Base-by-base conservation (phyloP, 2,113 vertebrate species). In the Elanus axillaris region DNA sequence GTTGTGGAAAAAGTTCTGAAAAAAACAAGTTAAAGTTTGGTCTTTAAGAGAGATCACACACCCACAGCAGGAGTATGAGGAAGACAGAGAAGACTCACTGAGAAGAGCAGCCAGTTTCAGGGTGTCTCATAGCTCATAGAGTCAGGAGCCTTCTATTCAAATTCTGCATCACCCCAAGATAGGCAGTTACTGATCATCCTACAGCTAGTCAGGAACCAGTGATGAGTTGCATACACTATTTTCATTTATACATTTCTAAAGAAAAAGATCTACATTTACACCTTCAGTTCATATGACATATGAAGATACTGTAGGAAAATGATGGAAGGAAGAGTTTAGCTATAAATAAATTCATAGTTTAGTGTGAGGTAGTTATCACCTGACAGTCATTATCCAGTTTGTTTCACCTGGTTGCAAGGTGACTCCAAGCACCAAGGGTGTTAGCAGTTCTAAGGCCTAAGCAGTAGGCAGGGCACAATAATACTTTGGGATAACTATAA, bases 1-100 rank as follows among this genome's bases (percentile, higher is more conserved):
- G 83, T 98, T 98, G 81, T 53, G 96, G 96, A 99, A 99, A 94
- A 99, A 99, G 40, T 91, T 97, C 99, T 99, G 90, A 55, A 13
- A 76, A 83, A 72, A 43, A 53, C 25, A 73, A 94, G 16, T 80
- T 67, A 63, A 74, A 86, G 23, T 12, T 48, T 58, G 22, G 2
- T 73, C 29, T 69, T 74, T 38, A 64, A 36, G 31, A 72, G 34
- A 85, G 34, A 74, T 50, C 60, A 72, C 15, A 74, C 22, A 77
- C 26, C 16, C 16, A 48, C 11, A 77, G 38, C 40, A 71, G 31
- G 34, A 15, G 13, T 55, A 79, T 14, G 50, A 55, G 34, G 15
- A 69, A 27, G 25, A 26, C n/a, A 47, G 22, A 80, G 38, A 59
- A 60, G 45, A 69, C 47, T 75, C 43, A 16, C 21, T 71, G 48